These are phyloP conservation scores for Desmophyllum pertusum DNA, from an alignment of 92 coral and sea anemone genomes.

Conservation along the genomic window DNA sequence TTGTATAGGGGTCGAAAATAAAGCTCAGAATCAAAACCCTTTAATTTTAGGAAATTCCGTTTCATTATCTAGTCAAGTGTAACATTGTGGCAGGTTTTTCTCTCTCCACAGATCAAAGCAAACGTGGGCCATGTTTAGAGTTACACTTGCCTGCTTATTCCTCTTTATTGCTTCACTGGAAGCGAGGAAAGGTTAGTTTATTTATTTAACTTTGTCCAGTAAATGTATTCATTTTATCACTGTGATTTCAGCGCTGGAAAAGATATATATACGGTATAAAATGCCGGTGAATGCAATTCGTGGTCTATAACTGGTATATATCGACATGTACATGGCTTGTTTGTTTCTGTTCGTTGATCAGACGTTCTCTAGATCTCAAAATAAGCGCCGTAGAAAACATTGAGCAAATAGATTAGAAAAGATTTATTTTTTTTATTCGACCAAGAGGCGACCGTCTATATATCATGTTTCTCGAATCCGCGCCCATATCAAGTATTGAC, in stretches of 20 bases:
- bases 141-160: slow-evolving; percentile 30
- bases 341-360: background rate
- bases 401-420: background rate
- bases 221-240: background rate
- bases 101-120: slow-evolving; percentile 20
- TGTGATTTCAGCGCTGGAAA: slow-evolving; percentile 7
- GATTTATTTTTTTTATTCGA: background rate
- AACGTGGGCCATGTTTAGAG: slow-evolving; percentile 32
- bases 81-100: background rate
- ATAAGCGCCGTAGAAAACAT: background rate
- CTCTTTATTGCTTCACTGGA: slow-evolving; percentile 64
- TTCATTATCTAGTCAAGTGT: slow-evolving; percentile 4
- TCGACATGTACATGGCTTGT: background rate
- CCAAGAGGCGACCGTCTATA: background rate
- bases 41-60: background rate
- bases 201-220: background rate
- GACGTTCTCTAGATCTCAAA: background rate
- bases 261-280: background rate
- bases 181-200: slow-evolving; percentile 57
- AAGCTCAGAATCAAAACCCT: background rate
- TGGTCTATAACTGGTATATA: background rate
- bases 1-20: background rate
- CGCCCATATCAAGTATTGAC: background rate
- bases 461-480: background rate
- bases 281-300: background rate